Base-by-base conservation (phyloP, 2,888 invertebrate genomes). In the Crepidodera aurea region DNA sequence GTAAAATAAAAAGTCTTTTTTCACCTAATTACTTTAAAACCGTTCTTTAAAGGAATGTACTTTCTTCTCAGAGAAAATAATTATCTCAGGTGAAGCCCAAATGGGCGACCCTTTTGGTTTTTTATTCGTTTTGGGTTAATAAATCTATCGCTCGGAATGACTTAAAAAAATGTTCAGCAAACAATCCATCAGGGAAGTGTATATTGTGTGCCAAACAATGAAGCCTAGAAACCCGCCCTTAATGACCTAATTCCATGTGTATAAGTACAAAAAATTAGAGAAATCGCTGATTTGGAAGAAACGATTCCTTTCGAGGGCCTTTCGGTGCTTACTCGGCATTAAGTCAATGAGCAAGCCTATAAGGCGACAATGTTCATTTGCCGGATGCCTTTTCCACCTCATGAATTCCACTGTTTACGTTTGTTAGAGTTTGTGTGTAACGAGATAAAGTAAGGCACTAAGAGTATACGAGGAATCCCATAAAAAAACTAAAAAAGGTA, bases 341-440 rank as follows among this genome's bases (percentile, higher is more conserved):
- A 16, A 42, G 29, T 19, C 29, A 42, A 54, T 29, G 13, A 3
- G 22, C 15, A 54, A 42, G 18, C 37, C 29, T 54, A 42, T 44
- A 42, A 54, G 40, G 39, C 40, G 53, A 53, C 22, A 27, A 27
- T 54, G 42, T 54, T 54, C 42, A 44, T 32, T 54, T 54, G 42
- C 42, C 29, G 18, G 25, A 19, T 37, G 51, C 16, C 37, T 51
- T 51, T 51, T 51, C 51, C 51, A 13, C 12, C 18, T 29, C 42
- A 54, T 54, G 19, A 44, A 54, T 25, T 54, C 15, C 4, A 40
- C 27, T 54, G 18, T 42, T 44, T 54, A 32, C 29, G 27, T 53
- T 53, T 39, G 27, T 16, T 40, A 16, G 40, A 22, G 53, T 39
- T 39, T 53, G 25, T 22, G 39, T 18, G 5, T 25, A 42, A 29